Base-by-base conservation (phyloP, 1,140 invertebrate genomes). In the Archegozetes longisetosus region DNA sequence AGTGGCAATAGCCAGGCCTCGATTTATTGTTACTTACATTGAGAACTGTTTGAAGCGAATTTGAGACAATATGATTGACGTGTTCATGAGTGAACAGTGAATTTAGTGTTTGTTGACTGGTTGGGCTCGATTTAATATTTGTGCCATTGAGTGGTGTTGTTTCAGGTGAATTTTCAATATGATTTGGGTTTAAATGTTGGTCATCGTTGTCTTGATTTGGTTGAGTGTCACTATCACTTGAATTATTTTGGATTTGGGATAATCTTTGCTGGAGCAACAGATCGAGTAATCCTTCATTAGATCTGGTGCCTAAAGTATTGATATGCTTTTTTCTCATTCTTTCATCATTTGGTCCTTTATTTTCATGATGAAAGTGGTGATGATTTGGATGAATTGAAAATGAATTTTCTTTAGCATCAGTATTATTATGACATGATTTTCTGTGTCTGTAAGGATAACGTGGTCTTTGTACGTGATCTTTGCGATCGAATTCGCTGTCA, bases 401-500 rank as follows among this genome's bases (percentile, higher is more conserved):
- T 9, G 6, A 17, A 40, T 17, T 40, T 9, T 40, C 17, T 9
- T 40, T 40, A 40, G 32, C 32, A 40, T 17, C 32, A 40, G 32
- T 40, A 40, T 40, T 40, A 40, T 40, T 40, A 40, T 40, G n/a
- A n/a, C n/a, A n/a, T n/a, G n/a, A n/a, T n/a, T n/a, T n/a, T n/a
- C n/a, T n/a, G n/a, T n/a, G n/a, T n/a, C n/a, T n/a, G n/a, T 26
- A 27, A 14, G 13, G 23, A 28, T 13, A 12, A 53, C 13, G 13
- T 53, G 23, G 3, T 53, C 6, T 12, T 28, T 26, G 52, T 14
- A 23, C 26, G 51, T 61, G 56, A 23, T 53, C 46, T 12, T 20
- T 63, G 1, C 64, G 59, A 53, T 71, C 66, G 14, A 67, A 63
- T 22, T 64, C 55, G 25, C 65, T 64, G 46, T 63, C 56, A 22